Evolutionary conservation across 2,888 invertebrate species (phyloP).

Genomic region (Thereva nobilitata): DNA sequence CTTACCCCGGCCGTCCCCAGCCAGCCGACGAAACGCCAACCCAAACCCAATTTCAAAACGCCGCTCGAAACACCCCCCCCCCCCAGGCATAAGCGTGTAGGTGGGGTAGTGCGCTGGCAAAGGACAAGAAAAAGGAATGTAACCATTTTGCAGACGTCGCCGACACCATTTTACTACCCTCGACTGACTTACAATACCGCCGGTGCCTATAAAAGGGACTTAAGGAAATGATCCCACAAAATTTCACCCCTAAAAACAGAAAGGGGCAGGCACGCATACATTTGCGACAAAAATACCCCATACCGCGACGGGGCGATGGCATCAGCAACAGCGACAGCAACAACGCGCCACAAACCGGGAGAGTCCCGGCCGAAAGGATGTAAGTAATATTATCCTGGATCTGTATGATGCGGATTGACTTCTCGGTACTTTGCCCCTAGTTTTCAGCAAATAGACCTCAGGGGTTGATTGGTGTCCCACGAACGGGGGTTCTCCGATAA

Average conservation of each 20-base stretch:
- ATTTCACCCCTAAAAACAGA: conserved; percentile 14
- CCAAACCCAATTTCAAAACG: too few species aligned
- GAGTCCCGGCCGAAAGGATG: not conserved
- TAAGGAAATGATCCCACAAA: conserved; percentile 32
- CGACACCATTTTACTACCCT: conserved; percentile 32
- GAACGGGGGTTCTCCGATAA: not conserved
- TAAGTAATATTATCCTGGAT: not conserved
- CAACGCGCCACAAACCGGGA: conserved; percentile 14
- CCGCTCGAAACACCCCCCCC: too few species aligned
- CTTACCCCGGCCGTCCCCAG: conserved; percentile 3
- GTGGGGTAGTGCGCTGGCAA: conserved; percentile 9
- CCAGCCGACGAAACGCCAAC: too few species aligned
- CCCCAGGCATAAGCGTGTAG: not conserved
- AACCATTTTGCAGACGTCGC: conserved; percentile 23
- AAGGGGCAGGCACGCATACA: conserved; percentile 15
- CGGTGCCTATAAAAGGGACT: conserved; percentile 29
- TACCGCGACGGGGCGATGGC: not conserved
- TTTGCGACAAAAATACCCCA: not conserved
- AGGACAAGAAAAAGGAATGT: conserved; percentile 23
- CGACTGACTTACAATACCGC: conserved; percentile 18
- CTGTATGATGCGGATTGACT: conserved; percentile 12
- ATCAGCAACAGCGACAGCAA: conserved; percentile 2
- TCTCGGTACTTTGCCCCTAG: conserved; percentile 24
- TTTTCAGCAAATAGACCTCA: conserved; percentile 31
- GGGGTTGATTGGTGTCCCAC: conserved; percentile 28